A percentile compares a stretch with the other conserved stretches of the same genome.
phyloP scores from a whole-genome alignment of 2,113 vertebrate species.

The Pelmatolapia mariae region DNA sequence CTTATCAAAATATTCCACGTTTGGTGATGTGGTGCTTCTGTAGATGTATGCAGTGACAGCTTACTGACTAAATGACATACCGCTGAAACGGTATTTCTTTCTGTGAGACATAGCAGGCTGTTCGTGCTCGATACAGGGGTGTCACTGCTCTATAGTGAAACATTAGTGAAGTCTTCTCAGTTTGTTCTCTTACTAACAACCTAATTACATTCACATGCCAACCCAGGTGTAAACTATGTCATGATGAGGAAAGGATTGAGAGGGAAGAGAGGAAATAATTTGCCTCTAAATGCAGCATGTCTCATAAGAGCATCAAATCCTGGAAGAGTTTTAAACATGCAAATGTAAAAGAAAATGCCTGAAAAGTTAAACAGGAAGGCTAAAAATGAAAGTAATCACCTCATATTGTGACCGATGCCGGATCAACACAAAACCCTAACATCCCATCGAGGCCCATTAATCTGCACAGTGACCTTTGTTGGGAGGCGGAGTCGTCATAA shows the following conservation, averaged over 20 bases:
- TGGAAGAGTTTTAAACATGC: neutral
- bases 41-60: neutral
- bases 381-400: neutral
- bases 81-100: neutral
- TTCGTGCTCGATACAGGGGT: neutral
- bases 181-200: neutral
- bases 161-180: neutral
- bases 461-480: neutral
- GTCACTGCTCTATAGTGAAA: neutral
- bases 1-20: neutral
- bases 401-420: neutral
- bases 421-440: neutral
- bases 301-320: neutral
- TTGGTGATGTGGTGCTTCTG: neutral
- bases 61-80: neutral
- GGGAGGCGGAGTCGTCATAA: neutral
- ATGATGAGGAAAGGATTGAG: neutral
- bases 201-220: constrained; percentile 23
- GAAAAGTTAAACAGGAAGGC: neutral
- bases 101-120: neutral
- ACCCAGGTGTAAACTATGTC: constrained; percentile 13
- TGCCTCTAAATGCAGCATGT: neutral
- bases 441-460: neutral
- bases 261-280: neutral
- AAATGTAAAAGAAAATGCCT: neutral